phyloP scores from a whole-genome alignment of 2,113 vertebrate genomes.

The Machaerirhynchus nigripectus region DNA sequence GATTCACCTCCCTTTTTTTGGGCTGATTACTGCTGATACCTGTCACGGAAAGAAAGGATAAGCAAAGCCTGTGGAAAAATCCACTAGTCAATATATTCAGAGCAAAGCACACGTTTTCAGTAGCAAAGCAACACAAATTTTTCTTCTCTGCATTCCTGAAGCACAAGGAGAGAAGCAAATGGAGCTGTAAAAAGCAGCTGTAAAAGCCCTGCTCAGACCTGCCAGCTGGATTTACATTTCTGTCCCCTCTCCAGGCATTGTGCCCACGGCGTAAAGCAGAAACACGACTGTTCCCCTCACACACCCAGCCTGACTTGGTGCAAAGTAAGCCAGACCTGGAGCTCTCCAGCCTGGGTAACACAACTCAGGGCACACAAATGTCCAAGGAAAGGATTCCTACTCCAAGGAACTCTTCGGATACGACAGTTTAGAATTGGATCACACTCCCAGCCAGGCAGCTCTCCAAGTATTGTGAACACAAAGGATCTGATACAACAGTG shows the following conservation, averaged over 20 bases:
- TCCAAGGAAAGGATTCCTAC: neutral
- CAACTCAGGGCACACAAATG: neutral
- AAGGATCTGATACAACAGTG: constrained; percentile 6
- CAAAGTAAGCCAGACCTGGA: neutral
- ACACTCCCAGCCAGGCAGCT: neutral
- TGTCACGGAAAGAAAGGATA: neutral
- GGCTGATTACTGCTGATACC: neutral
- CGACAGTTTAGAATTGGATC: neutral
- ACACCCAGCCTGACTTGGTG: neutral
- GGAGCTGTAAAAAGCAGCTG: neutral
- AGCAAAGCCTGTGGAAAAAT: neutral
- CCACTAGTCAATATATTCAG: neutral
- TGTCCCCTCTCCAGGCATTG: neutral
- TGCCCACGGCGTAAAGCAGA: neutral
- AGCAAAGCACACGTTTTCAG: accelerated
- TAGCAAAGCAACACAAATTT: neutral
- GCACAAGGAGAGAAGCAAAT: neutral
- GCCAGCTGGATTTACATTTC: neutral
- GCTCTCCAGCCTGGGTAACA: neutral
- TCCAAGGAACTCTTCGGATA: neutral
- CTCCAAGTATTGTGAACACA: neutral
- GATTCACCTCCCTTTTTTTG: neutral
- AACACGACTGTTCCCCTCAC: neutral
- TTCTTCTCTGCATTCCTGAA: neutral
- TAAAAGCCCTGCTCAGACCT: neutral